Base-by-base conservation (phyloP, 1,140 invertebrate genomes). In the Spodoptera frugiperda region DNA sequence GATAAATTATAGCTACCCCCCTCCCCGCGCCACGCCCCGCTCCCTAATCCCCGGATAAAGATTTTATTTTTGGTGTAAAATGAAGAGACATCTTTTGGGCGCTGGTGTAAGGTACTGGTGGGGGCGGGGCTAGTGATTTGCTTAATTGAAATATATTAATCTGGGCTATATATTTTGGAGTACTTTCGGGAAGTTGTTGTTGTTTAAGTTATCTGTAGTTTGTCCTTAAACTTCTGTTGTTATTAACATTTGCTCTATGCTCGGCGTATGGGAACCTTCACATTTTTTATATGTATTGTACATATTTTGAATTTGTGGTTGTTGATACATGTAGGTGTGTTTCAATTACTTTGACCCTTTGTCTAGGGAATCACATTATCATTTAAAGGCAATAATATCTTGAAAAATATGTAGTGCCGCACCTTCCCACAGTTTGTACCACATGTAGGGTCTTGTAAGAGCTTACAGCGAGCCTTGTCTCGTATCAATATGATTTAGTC, bases 41-140 rank as follows among this genome's bases (percentile, higher is more conserved):
- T 78, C 70, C 77, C 82, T 88, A 86, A 87, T 84, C 82, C 82
- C 51, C 53, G 87, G 85, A 87, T 88, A 87, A 88, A 88, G 85
- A 88, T 87, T 88, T 88, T 88, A 88, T 87, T 88, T 88, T 87
- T 84, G 84, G 78, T 88, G 82, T 84, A 84, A 88, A 88, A 87
- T 87, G 87, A 84, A 87, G 84, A 86, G 87, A 88, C 83, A 86
- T 87, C 82, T 83, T 78, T 83, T 77, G 48, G 21, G 53, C 1
- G 14, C 19, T 65, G 51, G 77, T 51, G 10, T 39, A 53, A 75
- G 53, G 15, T n/a, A 65, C 15, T 4, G 21, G 49, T 11, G 76
- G n/a, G 8, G 14, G 49, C 70, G 19, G 11, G 12, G 30, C 15
- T 30, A 0, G 8, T 12, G n/a, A 17, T 65, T 5, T n/a, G 2